Percentiles rank a stretch among this genome's conserved stretches.
Conservation (phyloP, 2,113 vertebrate species). For the Podarcis muralis region DNA sequence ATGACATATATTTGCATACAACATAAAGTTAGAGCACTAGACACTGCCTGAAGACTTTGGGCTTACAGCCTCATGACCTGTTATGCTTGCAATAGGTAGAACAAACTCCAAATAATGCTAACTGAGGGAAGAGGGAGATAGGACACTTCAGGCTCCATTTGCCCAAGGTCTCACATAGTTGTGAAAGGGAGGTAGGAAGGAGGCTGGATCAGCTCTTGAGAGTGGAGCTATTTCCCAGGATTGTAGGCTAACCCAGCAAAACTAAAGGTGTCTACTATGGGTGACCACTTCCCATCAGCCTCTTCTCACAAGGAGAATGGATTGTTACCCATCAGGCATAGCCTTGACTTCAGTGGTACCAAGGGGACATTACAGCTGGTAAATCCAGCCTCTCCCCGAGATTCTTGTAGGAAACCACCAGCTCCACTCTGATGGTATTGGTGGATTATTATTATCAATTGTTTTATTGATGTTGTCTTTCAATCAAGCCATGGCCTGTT, state of each 20-base stretch:
- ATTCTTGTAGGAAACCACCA: not conserved
- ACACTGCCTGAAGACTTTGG: not conserved
- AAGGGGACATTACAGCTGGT: not conserved
- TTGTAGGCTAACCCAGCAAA: not conserved
- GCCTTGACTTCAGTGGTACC: not conserved
- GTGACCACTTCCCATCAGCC: not conserved
- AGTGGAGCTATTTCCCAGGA: not conserved
- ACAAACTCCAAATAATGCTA: too few relatives aligned
- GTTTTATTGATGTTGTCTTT: not conserved
- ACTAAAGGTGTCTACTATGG: not conserved
- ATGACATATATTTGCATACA: too few relatives aligned
- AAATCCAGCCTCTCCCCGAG: not conserved
- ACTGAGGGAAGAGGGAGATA: not conserved
- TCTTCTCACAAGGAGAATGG: not conserved
- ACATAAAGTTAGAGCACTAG: not conserved
- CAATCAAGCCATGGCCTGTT: not conserved
- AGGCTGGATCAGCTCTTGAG: not conserved
- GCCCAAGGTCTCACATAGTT: not conserved
- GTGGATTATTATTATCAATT: too few relatives aligned
- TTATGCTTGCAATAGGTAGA: too few relatives aligned
- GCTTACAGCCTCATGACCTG: not conserved
- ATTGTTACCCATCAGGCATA: not conserved
- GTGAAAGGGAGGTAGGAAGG: not conserved
- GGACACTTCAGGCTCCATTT: not conserved
- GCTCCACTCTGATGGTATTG: not conserved